Percentiles rank a stretch among this genome's conserved stretches.
Evolutionary conservation across 2,797 vertebrate genomes (phyloP).

Genomic region (Emydoidea blandingii): DNA sequence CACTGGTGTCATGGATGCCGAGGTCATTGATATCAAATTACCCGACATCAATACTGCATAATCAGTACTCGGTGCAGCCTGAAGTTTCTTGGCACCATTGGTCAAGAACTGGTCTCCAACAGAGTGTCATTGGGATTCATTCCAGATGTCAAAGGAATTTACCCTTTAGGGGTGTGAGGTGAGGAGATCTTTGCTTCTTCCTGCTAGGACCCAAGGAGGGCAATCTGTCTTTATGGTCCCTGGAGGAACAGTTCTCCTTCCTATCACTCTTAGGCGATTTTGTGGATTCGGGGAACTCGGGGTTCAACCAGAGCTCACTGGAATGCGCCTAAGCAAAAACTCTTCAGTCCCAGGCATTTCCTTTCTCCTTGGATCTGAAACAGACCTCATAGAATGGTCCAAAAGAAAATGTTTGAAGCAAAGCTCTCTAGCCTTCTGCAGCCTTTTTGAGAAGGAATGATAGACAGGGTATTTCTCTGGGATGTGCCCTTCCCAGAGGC

Average conservation of each 20-base stretch:
- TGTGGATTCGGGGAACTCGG: not conserved
- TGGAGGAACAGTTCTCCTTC: conserved; percentile 50
- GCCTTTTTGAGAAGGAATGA: conserved; percentile 20
- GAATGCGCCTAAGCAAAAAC: conserved; percentile 10
- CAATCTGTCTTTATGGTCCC: conserved; percentile 56
- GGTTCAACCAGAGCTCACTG: conserved; percentile 30
- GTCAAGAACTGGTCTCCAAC: no score
- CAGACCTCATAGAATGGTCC: not conserved
- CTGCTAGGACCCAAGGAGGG: conserved; percentile 44
- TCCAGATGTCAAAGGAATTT: no score
- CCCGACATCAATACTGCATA: not conserved
- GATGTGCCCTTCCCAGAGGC: not conserved
- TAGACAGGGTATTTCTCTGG: not conserved
- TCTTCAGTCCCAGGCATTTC: no score
- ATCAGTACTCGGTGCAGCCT: not conserved
- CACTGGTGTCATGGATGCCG: no score
- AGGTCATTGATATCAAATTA: no score
- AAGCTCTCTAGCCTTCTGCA: conserved; percentile 12
- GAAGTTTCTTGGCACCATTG: not conserved
- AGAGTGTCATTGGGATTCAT: no score
- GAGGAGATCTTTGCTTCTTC: not conserved
- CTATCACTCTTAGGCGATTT: not conserved
- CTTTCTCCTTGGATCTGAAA: not conserved
- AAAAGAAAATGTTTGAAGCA: conserved; percentile 9
- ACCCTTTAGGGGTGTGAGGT: conserved; percentile 32